Evolutionary conservation across 2,113 vertebrate genomes (phyloP), one percentile per base, ranked within the genome.

Genomic region (Macrotis lagotis): DNA sequence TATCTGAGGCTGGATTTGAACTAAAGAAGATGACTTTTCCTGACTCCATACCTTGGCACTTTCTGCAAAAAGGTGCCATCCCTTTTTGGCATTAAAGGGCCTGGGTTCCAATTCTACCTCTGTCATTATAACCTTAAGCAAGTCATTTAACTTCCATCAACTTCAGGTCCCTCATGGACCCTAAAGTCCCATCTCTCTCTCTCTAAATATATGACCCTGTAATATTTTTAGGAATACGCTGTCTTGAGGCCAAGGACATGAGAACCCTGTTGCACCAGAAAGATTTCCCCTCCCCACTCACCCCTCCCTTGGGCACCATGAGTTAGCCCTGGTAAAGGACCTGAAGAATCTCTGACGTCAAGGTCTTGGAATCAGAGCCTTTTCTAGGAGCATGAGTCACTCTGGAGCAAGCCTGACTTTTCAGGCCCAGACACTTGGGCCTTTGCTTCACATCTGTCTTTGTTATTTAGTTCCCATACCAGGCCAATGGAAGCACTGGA

Each of bases 371-470:
- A 89, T 89, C 91, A 91, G 50, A 50, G 28, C 88, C 97, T 95
- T 91, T 96, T 94, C 48, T 96, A 96, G 91, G 94, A 93, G 37
- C 50, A 49, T 83, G 90, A 95, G 90, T 92, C 51, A 14, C 37
- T 53, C 12, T 59, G 55, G 59, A 91, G 51, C n/a, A 89, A 37
- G 92, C 53, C 91, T 92, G 91, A 44, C 31, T 94, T 92, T 96
- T 94, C 91, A 92, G 7, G 9, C 25, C 48, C 49, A 51, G 31
- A 24, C 48, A 66, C 48, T 59, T 31, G 19, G 26, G 51, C 50
- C 48, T 95, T 95, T 66, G n/a, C 66, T 53, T 90, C 55, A 55
- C 88, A 48, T 89, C 10, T 92, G 92, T 52, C 44, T 92, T 96
- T 97, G 90, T 93, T 26, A 55, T 88, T 52, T 66, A 94, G 91